Evolutionary conservation across 2,113 vertebrate genomes (phyloP).

Genomic region (Bambusicola thoracicus): DNA sequence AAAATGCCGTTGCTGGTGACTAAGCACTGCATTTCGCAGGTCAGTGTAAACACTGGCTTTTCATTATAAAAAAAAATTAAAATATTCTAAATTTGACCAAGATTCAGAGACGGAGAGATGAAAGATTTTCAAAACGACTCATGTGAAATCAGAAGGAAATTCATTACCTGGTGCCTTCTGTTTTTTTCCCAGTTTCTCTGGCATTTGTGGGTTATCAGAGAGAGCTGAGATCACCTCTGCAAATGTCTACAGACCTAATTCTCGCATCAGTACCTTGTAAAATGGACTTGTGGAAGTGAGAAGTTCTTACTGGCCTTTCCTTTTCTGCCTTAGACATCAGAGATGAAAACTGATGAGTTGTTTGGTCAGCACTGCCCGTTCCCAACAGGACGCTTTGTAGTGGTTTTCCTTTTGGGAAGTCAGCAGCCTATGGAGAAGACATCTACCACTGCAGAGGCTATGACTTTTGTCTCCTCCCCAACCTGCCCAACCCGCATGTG

Average conservation of each 20-base stretch:
- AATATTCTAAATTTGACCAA: not conserved
- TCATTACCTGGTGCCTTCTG: not conserved
- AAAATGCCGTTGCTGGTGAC: not conserved
- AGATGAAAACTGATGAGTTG: not conserved
- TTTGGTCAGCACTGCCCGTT: not conserved
- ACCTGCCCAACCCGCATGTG: not conserved
- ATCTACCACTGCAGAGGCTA: not conserved
- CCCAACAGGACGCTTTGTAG: not conserved
- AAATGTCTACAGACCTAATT: not conserved
- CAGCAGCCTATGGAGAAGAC: not conserved
- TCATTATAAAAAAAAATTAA: not conserved
- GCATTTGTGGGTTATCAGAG: not conserved
- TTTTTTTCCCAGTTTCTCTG: not conserved
- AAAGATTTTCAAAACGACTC: not conserved
- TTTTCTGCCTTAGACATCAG: not conserved
- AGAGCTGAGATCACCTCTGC: not conserved
- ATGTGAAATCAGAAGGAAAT: not conserved
- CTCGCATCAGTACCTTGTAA: not conserved
- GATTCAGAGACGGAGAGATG: not conserved
- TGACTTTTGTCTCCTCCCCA: not conserved
- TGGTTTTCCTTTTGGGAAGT: not conserved
- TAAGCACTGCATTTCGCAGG: not conserved
- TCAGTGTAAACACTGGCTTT: not conserved
- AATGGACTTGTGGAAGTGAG: not conserved
- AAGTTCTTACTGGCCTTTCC: not conserved